Conservation (phyloP, 2,888 invertebrate genomes). For the Thymelicus sylvestris region DNA sequence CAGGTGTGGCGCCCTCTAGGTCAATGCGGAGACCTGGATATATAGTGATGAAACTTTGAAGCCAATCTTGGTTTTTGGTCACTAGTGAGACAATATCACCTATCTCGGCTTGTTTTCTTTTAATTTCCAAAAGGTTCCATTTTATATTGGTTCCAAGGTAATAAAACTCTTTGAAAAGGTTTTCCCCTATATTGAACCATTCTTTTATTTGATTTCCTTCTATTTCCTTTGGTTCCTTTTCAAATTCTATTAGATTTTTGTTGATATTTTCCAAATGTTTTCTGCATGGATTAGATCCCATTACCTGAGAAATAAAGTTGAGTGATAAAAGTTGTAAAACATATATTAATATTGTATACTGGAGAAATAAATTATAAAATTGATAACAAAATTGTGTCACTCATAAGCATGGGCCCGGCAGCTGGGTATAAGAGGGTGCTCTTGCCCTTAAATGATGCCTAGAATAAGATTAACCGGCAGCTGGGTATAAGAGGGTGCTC, state of each 20-base stretch:
- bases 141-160: slow-evolving; percentile 37
- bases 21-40: slow-evolving; percentile 44
- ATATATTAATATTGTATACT: too few relatives aligned
- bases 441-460: too few relatives aligned
- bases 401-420: too few relatives aligned
- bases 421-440: too few relatives aligned
- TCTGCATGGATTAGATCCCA: slow-evolving; percentile 41
- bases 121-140: slow-evolving; percentile 41
- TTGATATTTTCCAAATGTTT: slow-evolving; percentile 41
- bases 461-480: too few relatives aligned
- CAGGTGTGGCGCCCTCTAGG: slow-evolving; percentile 41
- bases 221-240: slow-evolving; percentile 43
- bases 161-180: slow-evolving; percentile 44
- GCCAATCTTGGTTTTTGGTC: slow-evolving; percentile 41
- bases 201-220: slow-evolving; percentile 41
- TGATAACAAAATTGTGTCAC: too few relatives aligned
- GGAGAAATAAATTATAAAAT: too few relatives aligned
- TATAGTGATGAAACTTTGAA: slow-evolving; percentile 43
- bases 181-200: slow-evolving; percentile 45
- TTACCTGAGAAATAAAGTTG: slow-evolving; percentile 38
- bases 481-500: too few relatives aligned
- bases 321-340: too few relatives aligned
- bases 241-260: slow-evolving; percentile 39
- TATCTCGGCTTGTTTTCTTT: slow-evolving; percentile 30
- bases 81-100: slow-evolving; percentile 35